Evolutionary conservation across 2,797 vertebrate species (phyloP), one percentile per base, ranked within the genome.

Genomic region (Halcyon leucocephala): DNA sequence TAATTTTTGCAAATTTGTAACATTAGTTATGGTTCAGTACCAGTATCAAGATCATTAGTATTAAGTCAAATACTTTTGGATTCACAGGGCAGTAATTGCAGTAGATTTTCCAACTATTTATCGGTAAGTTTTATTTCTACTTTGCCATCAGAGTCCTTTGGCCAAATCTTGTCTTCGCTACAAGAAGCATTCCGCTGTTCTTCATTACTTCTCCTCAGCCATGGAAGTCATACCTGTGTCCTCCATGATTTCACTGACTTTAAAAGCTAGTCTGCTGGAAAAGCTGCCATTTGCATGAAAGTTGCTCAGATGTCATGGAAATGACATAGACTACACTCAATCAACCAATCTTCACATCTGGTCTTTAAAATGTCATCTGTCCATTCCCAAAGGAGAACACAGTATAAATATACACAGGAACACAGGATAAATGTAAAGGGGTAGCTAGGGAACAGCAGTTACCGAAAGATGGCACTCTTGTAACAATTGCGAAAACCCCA

Each of bases 11-110:
- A 98, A 98, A 98, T 98, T 98, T 98, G 96, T 97, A 93, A 98
- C 98, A 98, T 98, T 98, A 98, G 98, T 97, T 98, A 98, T 97
- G 98, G 98, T 98, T 98, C 98, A 98, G 93, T 97, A 97, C 95
- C 97, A 97, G 97, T 98, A 98, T 96, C 97, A 98, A 98, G 98
- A 98, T 97, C 98, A 98, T 98, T 98, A 98, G 96, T 95, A 94
- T 96, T 95, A 98, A 98, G 97, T 97, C 94, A 98, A 97, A 98
- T 97, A 97, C 97, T 98, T 98, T 93, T 95, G 95, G 95, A 98
- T 97, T 98, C 98, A 97, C 97, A 96, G 94, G 97, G 73, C 95
- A 96, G 97, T 97, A 98, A 98, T 98, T 98, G 97, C 87, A 92
- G 95, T 94, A 96, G 97, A 77, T 85, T 97, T 97, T 97, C 92